Conservation (phyloP, 2,113 vertebrate genomes). For the Natator depressus region DNA sequence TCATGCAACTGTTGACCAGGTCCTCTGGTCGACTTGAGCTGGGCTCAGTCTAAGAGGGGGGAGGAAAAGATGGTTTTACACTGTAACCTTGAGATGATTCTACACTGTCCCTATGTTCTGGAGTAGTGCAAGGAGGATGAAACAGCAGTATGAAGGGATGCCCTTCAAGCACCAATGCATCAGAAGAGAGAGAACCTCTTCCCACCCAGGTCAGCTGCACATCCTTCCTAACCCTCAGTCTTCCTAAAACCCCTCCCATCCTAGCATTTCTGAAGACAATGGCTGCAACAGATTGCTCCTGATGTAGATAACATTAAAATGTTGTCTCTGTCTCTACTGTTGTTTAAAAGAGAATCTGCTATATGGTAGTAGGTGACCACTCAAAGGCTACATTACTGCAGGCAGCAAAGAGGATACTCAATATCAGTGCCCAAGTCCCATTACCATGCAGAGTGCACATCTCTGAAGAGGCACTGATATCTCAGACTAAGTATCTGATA, state of each 20-base stretch:
- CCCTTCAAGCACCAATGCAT: neutral
- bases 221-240: no score
- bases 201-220: no score
- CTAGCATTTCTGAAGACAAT: neutral
- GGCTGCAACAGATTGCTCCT: neutral
- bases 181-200: neutral
- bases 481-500: neutral
- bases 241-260: no score
- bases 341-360: neutral
- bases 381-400: neutral
- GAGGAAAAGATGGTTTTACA: neutral
- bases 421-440: neutral
- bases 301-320: constrained; percentile 18
- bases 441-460: fast-evolving
- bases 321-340: neutral
- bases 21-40: neutral
- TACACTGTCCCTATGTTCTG: neutral
- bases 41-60: neutral
- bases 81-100: neutral
- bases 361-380: neutral
- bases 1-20: neutral
- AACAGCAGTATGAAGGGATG: neutral
- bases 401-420: neutral
- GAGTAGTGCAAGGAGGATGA: neutral
- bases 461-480: neutral